These are phyloP conservation scores for Sphyrna mokarran DNA, from an alignment of 2,113 vertebrate species.

Conservation along the genomic window DNA sequence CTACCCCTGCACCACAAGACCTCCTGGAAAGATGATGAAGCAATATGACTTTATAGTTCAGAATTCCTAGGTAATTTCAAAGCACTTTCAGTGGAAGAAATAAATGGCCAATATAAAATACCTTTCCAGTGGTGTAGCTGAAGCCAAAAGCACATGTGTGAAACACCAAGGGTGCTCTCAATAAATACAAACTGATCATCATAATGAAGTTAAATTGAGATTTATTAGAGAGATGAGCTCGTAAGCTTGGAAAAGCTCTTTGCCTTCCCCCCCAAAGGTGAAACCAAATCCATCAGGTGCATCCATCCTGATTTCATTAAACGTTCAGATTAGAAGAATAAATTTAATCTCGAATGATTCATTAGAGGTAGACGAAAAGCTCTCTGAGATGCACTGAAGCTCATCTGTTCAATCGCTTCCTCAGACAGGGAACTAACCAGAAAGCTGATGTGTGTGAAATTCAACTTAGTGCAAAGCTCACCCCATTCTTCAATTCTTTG, in stretches of 20 bases:
- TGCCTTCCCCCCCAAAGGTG: neutral
- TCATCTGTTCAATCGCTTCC: neutral
- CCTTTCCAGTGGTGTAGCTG: neutral
- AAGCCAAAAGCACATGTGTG: neutral
- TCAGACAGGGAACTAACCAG: neutral
- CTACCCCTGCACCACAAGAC: too few species aligned
- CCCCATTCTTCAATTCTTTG: neutral
- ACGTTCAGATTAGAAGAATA: neutral
- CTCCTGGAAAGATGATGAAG: neutral
- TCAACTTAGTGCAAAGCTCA: neutral
- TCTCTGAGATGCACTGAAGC: neutral
- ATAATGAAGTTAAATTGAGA: neutral
- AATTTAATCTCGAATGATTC: neutral
- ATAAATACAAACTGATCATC: neutral
- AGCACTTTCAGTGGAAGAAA: neutral
- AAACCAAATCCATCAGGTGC: neutral
- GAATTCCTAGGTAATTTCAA: neutral
- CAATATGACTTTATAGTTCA: neutral
- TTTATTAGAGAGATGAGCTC: neutral
- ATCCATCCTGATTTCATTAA: too few species aligned
- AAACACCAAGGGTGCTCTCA: neutral
- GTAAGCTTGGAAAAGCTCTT: neutral
- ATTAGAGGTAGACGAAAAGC: neutral
- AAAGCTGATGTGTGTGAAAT: neutral
- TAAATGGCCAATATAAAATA: neutral